Percentiles rank a stretch among this genome's conserved stretches.
These are phyloP conservation scores for Melanotaenia duboulayi DNA, from an alignment of 2,113 vertebrate species.

Conservation along the genomic window DNA sequence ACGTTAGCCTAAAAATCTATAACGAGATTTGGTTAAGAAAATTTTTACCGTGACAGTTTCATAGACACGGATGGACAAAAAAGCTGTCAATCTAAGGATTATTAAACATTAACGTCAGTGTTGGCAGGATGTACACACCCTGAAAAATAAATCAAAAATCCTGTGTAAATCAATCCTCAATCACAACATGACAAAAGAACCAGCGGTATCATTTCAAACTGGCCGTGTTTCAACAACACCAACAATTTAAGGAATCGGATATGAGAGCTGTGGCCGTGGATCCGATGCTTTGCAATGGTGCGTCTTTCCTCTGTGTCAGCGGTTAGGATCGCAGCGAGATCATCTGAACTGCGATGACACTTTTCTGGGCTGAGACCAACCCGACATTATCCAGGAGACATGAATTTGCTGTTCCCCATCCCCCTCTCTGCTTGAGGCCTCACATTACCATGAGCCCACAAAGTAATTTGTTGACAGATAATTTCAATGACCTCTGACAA, in stretches of 20 bases:
- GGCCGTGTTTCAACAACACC: constrained; percentile 66
- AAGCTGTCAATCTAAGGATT: constrained; percentile 23
- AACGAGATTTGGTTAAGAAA: constrained; percentile 5
- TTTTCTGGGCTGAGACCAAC: constrained; percentile 66
- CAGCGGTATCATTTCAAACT: constrained; percentile 62
- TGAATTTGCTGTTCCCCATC: constrained; percentile 34
- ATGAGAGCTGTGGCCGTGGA: constrained; percentile 58
- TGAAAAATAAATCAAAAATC: constrained; percentile 48
- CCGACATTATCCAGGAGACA: constrained; percentile 59
- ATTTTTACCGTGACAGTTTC: constrained; percentile 25
- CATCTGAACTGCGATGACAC: constrained; percentile 67
- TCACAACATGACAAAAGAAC: constrained; percentile 57
- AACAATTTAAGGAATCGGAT: constrained; percentile 73
- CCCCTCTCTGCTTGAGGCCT: constrained; percentile 31
- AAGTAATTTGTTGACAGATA: constrained; percentile 72
- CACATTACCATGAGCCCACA: constrained; percentile 70
- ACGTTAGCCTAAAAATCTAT: not conserved
- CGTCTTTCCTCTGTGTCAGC: constrained; percentile 77
- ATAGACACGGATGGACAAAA: constrained; percentile 29
- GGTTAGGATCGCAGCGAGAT: constrained; percentile 66
- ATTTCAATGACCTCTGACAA: constrained; percentile 73
- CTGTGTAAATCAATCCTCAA: constrained; percentile 49
- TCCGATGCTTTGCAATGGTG: constrained; percentile 72
- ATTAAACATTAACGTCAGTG: constrained; percentile 26
- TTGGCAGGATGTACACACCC: constrained; percentile 37